Evolutionary conservation across 2,797 vertebrate genomes (phyloP).

Genomic region (Gallirallus australis): DNA sequence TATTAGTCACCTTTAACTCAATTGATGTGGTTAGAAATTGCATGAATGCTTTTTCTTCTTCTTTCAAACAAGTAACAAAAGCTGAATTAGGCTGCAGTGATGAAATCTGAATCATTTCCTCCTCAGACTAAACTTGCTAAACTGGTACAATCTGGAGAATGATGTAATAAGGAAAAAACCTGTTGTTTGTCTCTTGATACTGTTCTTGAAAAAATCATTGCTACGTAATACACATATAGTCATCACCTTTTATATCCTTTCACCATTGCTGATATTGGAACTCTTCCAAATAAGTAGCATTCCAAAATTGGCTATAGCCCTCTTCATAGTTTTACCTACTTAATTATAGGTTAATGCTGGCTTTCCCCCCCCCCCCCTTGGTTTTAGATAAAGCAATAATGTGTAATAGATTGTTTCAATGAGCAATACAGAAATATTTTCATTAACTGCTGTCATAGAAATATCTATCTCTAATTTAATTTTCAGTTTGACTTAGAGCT

Average conservation of each 20-base stretch:
- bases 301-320: conserved; percentile 8
- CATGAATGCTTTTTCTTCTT: conserved; percentile 42
- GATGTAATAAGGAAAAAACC: conserved; percentile 69
- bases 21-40: conserved; percentile 68
- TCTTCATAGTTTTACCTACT: conserved; percentile 21
- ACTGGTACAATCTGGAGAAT: conserved; percentile 60
- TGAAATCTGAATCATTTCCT: conserved; percentile 72
- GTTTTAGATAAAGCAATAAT: conserved; percentile 32
- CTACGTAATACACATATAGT: conserved; percentile 50
- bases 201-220: conserved; percentile 46
- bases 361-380: not conserved
- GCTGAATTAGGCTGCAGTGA: conserved; percentile 64
- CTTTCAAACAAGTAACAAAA: conserved; percentile 69
- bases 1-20: conserved; percentile 68
- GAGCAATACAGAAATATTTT: conserved; percentile 1
- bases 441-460: not conserved
- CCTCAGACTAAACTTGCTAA: conserved; percentile 61
- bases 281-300: conserved; percentile 55
- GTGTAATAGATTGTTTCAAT: conserved; percentile 7
- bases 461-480: conserved; percentile 20
- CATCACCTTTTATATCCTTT: conserved; percentile 54
- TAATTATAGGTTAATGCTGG: conserved; percentile 52
- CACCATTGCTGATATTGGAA: conserved; percentile 56
- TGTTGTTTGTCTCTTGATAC: conserved; percentile 62
- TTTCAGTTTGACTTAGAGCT: conserved; percentile 38